Base-by-base conservation (phyloP, 2,113 vertebrate species). In the Pseudopodoces humilis region DNA sequence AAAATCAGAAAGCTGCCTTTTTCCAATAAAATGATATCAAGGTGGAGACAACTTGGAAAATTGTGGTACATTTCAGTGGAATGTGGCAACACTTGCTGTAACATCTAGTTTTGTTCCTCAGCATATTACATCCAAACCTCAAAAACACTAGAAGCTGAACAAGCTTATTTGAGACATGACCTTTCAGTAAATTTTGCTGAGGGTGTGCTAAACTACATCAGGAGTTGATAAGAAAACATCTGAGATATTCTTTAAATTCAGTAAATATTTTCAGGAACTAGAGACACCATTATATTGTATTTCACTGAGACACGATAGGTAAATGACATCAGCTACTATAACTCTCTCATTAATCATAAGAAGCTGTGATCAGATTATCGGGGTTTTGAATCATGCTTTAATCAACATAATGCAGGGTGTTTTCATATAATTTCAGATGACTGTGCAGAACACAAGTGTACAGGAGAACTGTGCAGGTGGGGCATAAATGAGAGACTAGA, bases 111-210 rank as follows among this genome's bases (percentile, higher is more conserved):
- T 72, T 62, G 8, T 33, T 86, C 30, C 10, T 12, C 2, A 28
- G 6, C 0, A 0, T 64, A 39, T 60, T 6, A 1, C 4, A 53
- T 25, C 4, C 27, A 44, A 41, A 86, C 43, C 10, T 43, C 39
- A 46, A 68, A 81, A 52, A 43, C 11, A 13, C 3, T 39, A 37
- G 11, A 47, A 74, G 17, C 0, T 28, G 23, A 31, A 37, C 0
- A 0, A 4, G 14, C 49, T 35, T 60, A 8, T 74, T 64, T 80
- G 15, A 68, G 35, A 44, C 2, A 24, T 20, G 30, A 50, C 7
- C 6, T 76, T 35, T 49, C 14, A 59, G 19, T 37, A 41, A 62
- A 53, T 46, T 86, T 86, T 72, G 21, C 7, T 30, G 21, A 39
- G 6, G 6, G 0, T 4, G 5, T 82, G 44, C 18, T 47, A 70